Percentiles rank a stretch among this genome's conserved stretches.
phyloP scores from a whole-genome alignment of 2,888 invertebrate species.

The Thereva unica region DNA sequence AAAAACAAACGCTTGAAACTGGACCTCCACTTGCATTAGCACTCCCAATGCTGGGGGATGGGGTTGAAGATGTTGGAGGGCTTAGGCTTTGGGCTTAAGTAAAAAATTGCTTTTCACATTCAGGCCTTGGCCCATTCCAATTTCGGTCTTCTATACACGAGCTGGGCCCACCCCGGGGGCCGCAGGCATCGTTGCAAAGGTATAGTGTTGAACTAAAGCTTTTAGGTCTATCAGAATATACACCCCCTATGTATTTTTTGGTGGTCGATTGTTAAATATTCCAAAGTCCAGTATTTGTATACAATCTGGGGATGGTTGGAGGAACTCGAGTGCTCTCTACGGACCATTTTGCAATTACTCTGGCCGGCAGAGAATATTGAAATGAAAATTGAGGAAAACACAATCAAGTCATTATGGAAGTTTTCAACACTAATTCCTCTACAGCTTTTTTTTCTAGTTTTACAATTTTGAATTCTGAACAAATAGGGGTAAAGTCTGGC shows the following conservation, averaged over 20 bases:
- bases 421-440: too few species aligned
- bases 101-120: constrained; percentile 38
- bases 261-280: constrained; percentile 40
- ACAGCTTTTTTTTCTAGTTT: too few species aligned
- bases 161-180: not conserved
- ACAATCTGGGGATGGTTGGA: constrained; percentile 18
- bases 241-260: constrained; percentile 22
- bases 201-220: not conserved
- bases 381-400: too few species aligned
- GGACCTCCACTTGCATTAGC: too few species aligned
- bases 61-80: constrained; percentile 12
- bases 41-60: constrained; percentile 15
- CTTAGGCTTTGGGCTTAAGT: constrained; percentile 30
- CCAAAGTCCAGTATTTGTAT: constrained; percentile 41
- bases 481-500: too few species aligned
- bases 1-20: too few species aligned
- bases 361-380: not conserved
- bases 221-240: not conserved
- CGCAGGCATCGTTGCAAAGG: constrained; percentile 9
- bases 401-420: too few species aligned
- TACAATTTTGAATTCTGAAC: too few species aligned
- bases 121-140: constrained; percentile 35
- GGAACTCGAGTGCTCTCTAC: constrained; percentile 9
- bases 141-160: not conserved
- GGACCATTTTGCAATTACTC: not conserved